Conservation (phyloP, 2,113 vertebrate species). For the Galbula dea region DNA sequence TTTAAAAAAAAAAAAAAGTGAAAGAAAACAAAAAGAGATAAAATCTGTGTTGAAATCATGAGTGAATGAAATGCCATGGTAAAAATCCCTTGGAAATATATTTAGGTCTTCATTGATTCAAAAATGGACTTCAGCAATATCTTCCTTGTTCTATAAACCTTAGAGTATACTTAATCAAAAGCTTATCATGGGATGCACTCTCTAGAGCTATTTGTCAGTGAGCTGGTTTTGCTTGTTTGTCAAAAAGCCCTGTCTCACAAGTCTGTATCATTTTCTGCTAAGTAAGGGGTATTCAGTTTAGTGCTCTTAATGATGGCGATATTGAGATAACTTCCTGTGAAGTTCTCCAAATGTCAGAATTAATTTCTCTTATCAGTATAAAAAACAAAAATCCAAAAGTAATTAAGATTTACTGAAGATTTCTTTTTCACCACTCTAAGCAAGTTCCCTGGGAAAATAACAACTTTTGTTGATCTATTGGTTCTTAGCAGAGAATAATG, state of each 20-base stretch:
- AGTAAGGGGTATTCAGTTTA: not conserved
- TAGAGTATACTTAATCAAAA: not conserved
- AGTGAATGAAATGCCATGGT: not conserved
- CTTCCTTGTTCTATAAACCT: not conserved
- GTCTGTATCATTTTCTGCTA: not conserved
- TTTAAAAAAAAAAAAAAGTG: no score
- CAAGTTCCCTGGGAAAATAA: not conserved
- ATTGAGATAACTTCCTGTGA: not conserved
- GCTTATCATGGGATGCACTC: not conserved
- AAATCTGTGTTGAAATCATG: not conserved
- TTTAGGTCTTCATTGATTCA: not conserved
- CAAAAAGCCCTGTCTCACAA: not conserved
- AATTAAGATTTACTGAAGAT: not conserved
- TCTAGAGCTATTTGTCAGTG: not conserved
- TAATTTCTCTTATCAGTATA: not conserved
- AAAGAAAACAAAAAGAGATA: accelerated
- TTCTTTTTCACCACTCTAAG: not conserved
- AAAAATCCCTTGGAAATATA: not conserved
- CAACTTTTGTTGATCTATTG: not conserved
- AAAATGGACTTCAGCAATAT: not conserved
- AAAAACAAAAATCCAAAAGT: not conserved
- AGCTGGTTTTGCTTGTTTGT: not conserved
- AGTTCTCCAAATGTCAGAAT: not conserved
- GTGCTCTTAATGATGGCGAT: not conserved
- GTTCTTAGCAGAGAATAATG: not conserved